Conservation (phyloP, 2,113 vertebrate species). For the Globicephala melas region DNA sequence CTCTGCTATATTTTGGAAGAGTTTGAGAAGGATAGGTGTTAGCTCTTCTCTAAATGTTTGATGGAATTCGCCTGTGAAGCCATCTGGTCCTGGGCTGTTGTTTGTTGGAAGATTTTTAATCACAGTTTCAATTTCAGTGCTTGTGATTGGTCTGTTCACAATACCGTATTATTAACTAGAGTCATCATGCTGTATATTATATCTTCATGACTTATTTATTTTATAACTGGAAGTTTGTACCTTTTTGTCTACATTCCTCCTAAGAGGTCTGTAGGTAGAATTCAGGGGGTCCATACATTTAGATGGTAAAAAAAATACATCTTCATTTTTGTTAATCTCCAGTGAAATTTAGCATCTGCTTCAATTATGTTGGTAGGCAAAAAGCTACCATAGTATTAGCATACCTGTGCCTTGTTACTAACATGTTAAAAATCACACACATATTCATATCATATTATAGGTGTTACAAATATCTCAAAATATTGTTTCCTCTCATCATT, state of each 20-base stretch:
- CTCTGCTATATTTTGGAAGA: no score
- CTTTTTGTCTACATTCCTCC: not conserved
- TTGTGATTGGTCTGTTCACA: not conserved
- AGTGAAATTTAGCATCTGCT: slow-evolving; percentile 25
- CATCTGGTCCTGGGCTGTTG: no score
- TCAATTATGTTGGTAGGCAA: not conserved
- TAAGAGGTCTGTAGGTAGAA: not conserved
- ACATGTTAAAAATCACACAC: not conserved
- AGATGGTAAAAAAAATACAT: not conserved
- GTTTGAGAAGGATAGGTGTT: no score
- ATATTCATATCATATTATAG: not conserved
- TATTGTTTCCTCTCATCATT: not conserved
- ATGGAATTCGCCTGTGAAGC: no score
- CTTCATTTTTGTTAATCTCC: slow-evolving; percentile 3
- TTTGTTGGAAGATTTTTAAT: no score
- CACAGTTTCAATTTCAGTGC: no score
- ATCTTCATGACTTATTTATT: not conserved
- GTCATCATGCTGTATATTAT: not conserved
- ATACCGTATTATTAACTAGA: not conserved
- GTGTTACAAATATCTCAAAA: not conserved
- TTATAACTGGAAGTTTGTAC: not conserved
- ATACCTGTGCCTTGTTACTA: not conserved
- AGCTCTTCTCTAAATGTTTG: no score
- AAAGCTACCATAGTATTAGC: not conserved
- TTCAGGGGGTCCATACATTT: not conserved